Evolutionary conservation across 2,888 invertebrate species (phyloP).

Genomic region (Herminia tarsipennalis): DNA sequence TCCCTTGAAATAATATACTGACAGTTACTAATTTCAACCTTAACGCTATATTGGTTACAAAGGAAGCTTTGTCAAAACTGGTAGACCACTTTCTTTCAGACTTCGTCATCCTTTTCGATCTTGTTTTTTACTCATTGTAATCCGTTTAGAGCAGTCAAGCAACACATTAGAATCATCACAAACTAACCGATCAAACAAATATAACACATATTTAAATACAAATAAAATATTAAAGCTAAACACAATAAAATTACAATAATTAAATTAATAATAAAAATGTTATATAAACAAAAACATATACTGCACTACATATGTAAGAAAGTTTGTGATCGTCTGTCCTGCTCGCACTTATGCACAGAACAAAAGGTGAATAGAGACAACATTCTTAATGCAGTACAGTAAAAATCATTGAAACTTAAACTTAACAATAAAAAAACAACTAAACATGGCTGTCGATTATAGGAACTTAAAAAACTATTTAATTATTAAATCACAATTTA

Average conservation of each 20-base stretch:
- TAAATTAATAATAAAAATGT: constrained; percentile 19
- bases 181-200: constrained; percentile 11
- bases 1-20: too few species aligned
- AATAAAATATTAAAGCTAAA: constrained; percentile 38
- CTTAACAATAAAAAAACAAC: constrained; percentile 47
- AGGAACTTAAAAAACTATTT: constrained; percentile 51
- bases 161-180: not conserved
- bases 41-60: too few species aligned
- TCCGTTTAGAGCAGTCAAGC: too few species aligned
- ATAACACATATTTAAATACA: constrained; percentile 11
- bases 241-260: constrained; percentile 23
- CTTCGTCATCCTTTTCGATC: too few species aligned
- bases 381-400: constrained; percentile 3
- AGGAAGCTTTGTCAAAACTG: too few species aligned
- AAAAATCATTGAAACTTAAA: constrained; percentile 28
- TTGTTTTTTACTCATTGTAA: too few species aligned
- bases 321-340: not conserved
- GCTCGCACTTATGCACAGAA: not conserved
- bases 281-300: constrained; percentile 36
- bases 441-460: constrained; percentile 48
- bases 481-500: constrained; percentile 26
- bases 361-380: not conserved
- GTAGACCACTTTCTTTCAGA: too few species aligned
- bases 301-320: not conserved
- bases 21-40: too few species aligned